Base-by-base conservation (phyloP, 2,797 vertebrate species). In the Halcyon chelicuti region DNA sequence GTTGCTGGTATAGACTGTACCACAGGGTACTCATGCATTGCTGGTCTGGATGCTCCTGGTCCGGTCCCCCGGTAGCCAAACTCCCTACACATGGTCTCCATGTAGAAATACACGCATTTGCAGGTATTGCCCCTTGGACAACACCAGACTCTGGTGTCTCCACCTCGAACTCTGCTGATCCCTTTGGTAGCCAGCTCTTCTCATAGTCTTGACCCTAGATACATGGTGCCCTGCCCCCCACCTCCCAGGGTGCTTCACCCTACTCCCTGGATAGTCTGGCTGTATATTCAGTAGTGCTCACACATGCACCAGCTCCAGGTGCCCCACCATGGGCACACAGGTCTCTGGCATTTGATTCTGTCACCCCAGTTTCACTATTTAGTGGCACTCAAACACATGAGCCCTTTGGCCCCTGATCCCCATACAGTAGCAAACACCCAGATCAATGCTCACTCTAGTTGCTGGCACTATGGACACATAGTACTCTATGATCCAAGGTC, bases 231-330 rank as follows among this genome's bases (percentile, higher is more conserved):
- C 25, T 2, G 1, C 40, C 40, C 40, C 47, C 25, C 12, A 54
- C 20, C 22, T 68, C 55, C 25, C 21, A 35, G 40, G 26, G 26
- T 10, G 23, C 47, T 55, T 49, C 35, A 31, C 10, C 10, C 31
- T 55, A 15, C 40, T 49, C 7, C 26, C 18, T 62, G 29, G 9
- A 25, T 61, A 31, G 8, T 31, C 33, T 28, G 40, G 8, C 15
- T 62, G 40, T 31, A 28, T 55, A 15, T 42, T 62, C 18, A 23
- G 12, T 31, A 42, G 31, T 26, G 21, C 29, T 76, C 8, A 68
- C 21, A 55, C 40, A 35, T 1, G 1, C 13, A 39, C 14, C 42
- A 0, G 1, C 70, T 31, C 35, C 44, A 35, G 40, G 35, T 49
- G 40, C 25, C 70, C 26, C 26, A 55, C 40, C 8, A 2, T 23